A percentile compares a stretch with the other conserved stretches of the same genome.
Conservation (phyloP, 2,797 vertebrate species). For the Macroramphosus scolopax region DNA sequence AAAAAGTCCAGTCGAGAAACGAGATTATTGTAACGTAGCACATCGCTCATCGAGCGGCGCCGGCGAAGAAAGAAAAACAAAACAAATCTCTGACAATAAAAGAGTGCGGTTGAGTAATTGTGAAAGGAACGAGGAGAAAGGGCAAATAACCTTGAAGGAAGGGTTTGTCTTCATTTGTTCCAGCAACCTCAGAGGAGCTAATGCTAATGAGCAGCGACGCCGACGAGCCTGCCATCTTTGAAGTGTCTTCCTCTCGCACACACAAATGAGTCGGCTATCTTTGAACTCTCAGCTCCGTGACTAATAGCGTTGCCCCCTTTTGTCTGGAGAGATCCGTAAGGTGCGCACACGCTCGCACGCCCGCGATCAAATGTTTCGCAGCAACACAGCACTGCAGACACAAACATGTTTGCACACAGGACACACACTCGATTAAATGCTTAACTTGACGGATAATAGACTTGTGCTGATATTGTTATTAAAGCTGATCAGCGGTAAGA, state of each 20-base stretch:
- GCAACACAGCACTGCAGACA: too few relatives aligned
- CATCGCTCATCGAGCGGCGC: conserved; percentile 2
- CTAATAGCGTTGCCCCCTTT: conserved; percentile 55
- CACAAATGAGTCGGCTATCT: conserved; percentile 58
- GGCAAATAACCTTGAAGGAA: conserved; percentile 49
- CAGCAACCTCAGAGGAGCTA: conserved; percentile 41
- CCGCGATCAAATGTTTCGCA: too few relatives aligned
- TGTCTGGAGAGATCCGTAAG: conserved; percentile 38
- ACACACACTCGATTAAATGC: too few relatives aligned
- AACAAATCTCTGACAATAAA: too few relatives aligned
- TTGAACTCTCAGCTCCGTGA: conserved; percentile 57
- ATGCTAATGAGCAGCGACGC: conserved; percentile 54
- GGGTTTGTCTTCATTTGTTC: conserved; percentile 37
- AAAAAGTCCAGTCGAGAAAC: too few relatives aligned
- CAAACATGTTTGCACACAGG: too few relatives aligned
- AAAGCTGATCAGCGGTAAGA: too few relatives aligned
- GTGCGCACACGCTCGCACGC: too few relatives aligned
- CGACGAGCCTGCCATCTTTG: conserved; percentile 51
- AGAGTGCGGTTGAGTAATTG: conserved; percentile 13
- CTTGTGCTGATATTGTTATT: too few relatives aligned
- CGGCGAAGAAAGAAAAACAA: not conserved
- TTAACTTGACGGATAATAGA: too few relatives aligned
- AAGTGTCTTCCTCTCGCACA: conserved; percentile 38
- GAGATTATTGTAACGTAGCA: too few relatives aligned
- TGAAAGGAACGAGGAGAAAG: conserved; percentile 19